These are phyloP conservation scores for Drosophila eugracilis DNA, from an alignment of 1,140 invertebrate genomes.

Conservation along the genomic window DNA sequence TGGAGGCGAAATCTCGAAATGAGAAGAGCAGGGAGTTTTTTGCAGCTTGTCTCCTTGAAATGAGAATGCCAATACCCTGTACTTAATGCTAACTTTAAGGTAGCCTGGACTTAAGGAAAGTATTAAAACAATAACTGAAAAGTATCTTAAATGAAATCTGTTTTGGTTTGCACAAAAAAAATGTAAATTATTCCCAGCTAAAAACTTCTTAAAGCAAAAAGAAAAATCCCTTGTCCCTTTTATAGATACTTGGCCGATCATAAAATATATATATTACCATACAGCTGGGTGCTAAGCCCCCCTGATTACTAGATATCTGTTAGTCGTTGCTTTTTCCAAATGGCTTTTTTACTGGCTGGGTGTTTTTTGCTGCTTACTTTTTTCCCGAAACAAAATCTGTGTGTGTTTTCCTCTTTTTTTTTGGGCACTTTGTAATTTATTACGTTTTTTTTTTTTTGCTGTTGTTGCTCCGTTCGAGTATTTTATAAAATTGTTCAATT, in stretches of 20 bases:
- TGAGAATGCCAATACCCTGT: conserved; percentile 34
- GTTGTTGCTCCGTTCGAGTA: conserved; percentile 35
- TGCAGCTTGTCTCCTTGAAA: conserved; percentile 37
- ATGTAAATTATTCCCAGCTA: no score
- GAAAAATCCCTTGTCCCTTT: not conserved
- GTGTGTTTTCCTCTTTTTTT: conserved; percentile 39
- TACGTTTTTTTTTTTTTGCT: conserved; percentile 57
- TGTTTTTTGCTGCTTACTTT: conserved; percentile 27
- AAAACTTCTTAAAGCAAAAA: no score
- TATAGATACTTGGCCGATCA: not conserved
- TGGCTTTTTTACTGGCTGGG: conserved; percentile 17
- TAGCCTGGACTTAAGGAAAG: not conserved
- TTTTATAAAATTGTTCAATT: conserved; percentile 66
- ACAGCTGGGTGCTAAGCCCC: no score
- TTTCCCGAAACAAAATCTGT: conserved; percentile 38
- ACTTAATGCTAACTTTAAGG: not conserved
- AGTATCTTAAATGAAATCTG: no score
- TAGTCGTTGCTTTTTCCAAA: conserved; percentile 6
- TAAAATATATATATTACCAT: not conserved
- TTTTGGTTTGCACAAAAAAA: no score
- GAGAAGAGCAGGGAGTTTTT: conserved; percentile 32
- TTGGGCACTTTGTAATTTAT: conserved; percentile 71
- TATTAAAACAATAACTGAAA: no score
- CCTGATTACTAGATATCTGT: conserved; percentile 1
- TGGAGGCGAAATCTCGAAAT: conserved; percentile 38